phyloP scores from a whole-genome alignment of 2,113 vertebrate genomes.

The Peromyscus polionotus region DNA sequence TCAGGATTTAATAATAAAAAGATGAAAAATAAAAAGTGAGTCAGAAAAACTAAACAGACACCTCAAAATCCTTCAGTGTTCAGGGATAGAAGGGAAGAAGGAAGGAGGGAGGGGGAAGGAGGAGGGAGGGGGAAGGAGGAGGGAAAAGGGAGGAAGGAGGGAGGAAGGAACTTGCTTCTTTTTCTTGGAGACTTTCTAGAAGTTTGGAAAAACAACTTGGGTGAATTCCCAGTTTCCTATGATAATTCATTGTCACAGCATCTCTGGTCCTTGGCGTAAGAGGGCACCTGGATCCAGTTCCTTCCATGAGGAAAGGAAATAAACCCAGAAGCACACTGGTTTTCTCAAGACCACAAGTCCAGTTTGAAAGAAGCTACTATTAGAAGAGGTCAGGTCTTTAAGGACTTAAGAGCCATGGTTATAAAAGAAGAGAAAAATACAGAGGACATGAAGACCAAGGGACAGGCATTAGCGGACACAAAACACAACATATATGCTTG shows the following conservation, averaged over 20 bases:
- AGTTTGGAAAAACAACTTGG: background rate
- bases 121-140: background rate
- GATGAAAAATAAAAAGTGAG: background rate
- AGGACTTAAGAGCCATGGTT: background rate
- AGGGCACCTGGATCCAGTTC: background rate
- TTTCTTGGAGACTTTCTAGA: background rate
- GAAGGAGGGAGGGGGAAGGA: background rate
- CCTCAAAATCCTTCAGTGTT: background rate
- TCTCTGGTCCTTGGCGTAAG: background rate
- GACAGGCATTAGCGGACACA: background rate
- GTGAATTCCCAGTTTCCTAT: conserved; percentile 24
- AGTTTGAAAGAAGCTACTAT: background rate
- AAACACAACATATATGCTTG: background rate
- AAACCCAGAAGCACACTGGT: background rate
- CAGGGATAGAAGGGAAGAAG: background rate
- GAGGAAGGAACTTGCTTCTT: background rate
- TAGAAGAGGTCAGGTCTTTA: background rate
- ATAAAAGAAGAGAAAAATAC: conserved; percentile 10
- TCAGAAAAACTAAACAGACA: background rate
- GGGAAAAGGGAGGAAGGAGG: background rate
- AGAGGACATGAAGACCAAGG: background rate
- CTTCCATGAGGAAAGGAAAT: background rate
- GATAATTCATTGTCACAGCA: background rate
- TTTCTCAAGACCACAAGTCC: background rate
- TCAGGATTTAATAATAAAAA: background rate